Conservation (phyloP, 2,888 invertebrate species). For the Epiblema foenella region DNA sequence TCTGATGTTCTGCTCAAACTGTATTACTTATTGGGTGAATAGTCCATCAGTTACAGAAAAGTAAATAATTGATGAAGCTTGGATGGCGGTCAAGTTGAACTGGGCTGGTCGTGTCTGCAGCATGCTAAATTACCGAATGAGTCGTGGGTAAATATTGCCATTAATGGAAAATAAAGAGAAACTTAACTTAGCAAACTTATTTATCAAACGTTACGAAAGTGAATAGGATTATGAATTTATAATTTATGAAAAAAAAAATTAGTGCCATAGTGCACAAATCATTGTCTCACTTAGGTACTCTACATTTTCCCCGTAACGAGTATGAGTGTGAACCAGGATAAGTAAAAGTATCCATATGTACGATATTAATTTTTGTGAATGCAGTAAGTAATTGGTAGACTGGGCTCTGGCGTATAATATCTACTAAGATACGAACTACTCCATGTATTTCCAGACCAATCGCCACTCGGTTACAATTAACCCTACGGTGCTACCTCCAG, state of each 20-base stretch:
- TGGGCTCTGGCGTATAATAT: constrained; percentile 24
- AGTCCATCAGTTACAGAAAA: background rate
- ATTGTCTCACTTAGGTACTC: no score
- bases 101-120: constrained; percentile 19
- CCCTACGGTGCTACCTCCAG: constrained; percentile 63
- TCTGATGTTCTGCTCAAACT: no score
- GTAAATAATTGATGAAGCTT: background rate
- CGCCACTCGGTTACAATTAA: constrained; percentile 70
- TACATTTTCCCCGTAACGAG: no score
- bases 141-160: background rate
- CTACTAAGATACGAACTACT: constrained; percentile 47
- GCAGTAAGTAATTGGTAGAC: background rate
- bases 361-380: no score
- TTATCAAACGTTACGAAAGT: background rate
- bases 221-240: background rate
- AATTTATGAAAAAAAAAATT: no score
- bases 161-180: background rate
- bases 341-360: no score
- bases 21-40: background rate
- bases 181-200: no score
- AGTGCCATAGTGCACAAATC: no score
- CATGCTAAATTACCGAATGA: constrained; percentile 10
- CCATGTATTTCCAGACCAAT: constrained; percentile 58
- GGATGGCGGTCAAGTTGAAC: constrained; percentile 8
- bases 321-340: no score